phyloP scores from a whole-genome alignment of 1,140 invertebrate species.

The Idris sp. region DNA sequence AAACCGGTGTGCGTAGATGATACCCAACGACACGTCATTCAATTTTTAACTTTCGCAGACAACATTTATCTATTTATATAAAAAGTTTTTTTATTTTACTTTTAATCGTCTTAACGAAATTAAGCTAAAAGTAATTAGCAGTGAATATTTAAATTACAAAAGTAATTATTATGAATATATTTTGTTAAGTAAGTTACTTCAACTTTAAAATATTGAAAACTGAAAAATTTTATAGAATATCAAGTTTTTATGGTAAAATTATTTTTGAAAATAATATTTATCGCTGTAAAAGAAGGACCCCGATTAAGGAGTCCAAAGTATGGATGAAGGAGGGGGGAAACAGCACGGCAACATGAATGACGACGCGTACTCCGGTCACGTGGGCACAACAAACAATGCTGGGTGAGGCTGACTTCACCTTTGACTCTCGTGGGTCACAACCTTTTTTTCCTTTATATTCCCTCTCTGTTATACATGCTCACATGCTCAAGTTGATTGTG shows the following conservation, averaged over 20 bases:
- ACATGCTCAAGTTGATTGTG: constrained; percentile 50
- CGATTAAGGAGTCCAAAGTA: constrained; percentile 16
- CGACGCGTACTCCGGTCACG: constrained; percentile 75
- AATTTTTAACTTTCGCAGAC: constrained; percentile 31
- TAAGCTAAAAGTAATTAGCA: no score
- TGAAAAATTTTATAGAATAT: no score
- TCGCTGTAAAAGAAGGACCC: constrained; percentile 18
- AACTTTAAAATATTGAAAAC: no score
- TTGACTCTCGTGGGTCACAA: constrained; percentile 73
- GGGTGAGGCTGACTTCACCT: constrained; percentile 75
- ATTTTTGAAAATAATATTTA: constrained; percentile 16
- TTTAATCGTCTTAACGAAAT: neutral
- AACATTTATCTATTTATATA: constrained; percentile 14
- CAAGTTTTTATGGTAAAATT: no score
- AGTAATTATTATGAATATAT: no score
- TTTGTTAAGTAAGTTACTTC: no score
- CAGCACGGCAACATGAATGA: constrained; percentile 71
- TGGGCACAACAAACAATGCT: constrained; percentile 76
- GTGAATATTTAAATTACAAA: no score
- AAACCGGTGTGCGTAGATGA: constrained; percentile 52
- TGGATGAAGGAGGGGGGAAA: constrained; percentile 46
- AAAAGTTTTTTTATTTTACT: neutral
- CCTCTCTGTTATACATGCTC: constrained; percentile 56
- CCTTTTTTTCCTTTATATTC: constrained; percentile 64
- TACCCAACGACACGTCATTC: constrained; percentile 46